Conservation (phyloP, 2,113 vertebrate genomes). For the Oreotragus oreotragus region DNA sequence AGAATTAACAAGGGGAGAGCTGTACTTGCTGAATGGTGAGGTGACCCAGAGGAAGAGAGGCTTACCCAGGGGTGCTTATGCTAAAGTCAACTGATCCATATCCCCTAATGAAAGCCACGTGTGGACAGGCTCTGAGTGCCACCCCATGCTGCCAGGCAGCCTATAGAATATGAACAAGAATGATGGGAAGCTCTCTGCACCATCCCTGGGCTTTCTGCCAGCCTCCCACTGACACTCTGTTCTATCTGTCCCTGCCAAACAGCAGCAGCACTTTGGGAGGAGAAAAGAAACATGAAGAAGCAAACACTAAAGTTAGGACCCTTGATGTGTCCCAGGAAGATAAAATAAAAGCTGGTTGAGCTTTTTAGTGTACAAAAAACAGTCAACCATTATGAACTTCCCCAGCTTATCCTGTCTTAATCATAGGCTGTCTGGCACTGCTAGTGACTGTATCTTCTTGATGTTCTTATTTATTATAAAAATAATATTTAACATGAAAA, state of each 20-base stretch:
- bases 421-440: background rate
- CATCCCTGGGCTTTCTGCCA: background rate
- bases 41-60: background rate
- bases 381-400: background rate
- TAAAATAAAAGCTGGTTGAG: background rate
- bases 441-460: background rate
- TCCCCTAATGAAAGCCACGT: background rate
- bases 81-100: background rate
- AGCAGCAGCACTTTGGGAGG: background rate
- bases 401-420: background rate
- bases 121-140: background rate
- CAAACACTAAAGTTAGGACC: background rate
- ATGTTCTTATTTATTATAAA: background rate
- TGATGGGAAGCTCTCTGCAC: background rate
- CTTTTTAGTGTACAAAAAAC: background rate
- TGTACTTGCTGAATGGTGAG: background rate
- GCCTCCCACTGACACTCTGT: background rate
- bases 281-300: background rate
- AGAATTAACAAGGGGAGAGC: background rate
- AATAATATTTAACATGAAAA: background rate
- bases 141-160: accelerated
- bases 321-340: background rate
- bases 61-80: background rate
- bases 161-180: background rate
- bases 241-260: background rate